Base-by-base conservation (phyloP, 2,888 invertebrate genomes). In the Limnephilus rhombicus region DNA sequence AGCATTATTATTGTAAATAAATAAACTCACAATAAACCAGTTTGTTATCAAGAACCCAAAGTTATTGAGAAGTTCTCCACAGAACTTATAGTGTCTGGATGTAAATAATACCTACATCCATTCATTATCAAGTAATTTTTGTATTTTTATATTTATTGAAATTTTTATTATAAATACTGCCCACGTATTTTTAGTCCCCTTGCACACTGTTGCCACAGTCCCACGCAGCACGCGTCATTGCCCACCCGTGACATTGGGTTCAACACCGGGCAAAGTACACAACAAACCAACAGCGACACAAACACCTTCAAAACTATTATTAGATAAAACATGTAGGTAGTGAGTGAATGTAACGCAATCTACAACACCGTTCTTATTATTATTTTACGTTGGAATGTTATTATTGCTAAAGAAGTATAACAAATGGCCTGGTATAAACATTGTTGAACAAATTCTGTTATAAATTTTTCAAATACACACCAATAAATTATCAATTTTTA, bases 201-300 rank as follows among this genome's bases (percentile, higher is more conserved):
- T 68, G 68, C 5, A 68, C 7, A 24, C 7, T n/a, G 24, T 68
- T n/a, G 68, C 24, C 24, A 68, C n/a, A 24, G 18, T 53, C 18
- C 24, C 68, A 68, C 68, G 68, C 53, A 18, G 18, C 18, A 18
- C 53, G 53, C 68, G 24, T 24, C 24, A n/a, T 68, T n/a, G 11
- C 68, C 68, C 68, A 68, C 68, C 68, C 68, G 68, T 68, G n/a
- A 68, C 68, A 68, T n/a, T 68, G 68, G n/a, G 68, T 68, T 68
- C 68, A 68, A 68, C 9, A 68, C 68, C 24, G 68, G 9, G 0
- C 68, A n/a, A 68, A 24, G 68, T 68, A 9, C 68, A 9, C 68
- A n/a, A 24, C n/a, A 68, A 68, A 68, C n/a, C 4, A n/a, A 68
- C 24, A 68, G 18, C 24, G 24, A n/a, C 24, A 68, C 68, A 24